Conservation (phyloP, 2,113 vertebrate genomes). For the Campylomormyrus numenius region DNA sequence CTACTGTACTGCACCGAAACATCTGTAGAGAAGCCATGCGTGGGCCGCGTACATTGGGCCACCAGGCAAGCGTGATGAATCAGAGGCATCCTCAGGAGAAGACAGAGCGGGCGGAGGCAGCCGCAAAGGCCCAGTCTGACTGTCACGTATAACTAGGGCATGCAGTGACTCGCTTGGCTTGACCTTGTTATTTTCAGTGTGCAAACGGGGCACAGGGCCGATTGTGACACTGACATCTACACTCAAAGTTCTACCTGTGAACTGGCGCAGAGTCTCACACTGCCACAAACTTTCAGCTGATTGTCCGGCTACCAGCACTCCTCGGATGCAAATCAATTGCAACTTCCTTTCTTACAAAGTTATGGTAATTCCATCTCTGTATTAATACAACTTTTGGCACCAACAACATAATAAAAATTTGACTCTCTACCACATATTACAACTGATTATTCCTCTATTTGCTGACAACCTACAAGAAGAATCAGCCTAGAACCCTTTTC, state of each 20-base stretch:
- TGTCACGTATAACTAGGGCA: neutral
- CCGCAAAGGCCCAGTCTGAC: neutral
- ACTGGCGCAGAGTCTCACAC: neutral
- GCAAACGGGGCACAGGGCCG: neutral
- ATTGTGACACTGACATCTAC: neutral
- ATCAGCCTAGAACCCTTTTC: neutral
- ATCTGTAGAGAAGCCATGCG: constrained; percentile 22
- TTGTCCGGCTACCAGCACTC: neutral
- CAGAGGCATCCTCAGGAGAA: neutral
- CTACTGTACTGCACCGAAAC: neutral
- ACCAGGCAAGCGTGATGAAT: neutral
- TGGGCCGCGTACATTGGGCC: constrained; percentile 9
- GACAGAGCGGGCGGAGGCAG: neutral
- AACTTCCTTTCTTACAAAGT: neutral
- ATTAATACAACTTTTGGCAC: neutral
- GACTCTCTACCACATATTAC: neutral
- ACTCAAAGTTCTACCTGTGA: neutral
- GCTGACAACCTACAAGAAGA: neutral
- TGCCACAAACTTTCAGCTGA: neutral
- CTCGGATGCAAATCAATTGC: neutral
- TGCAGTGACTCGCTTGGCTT: neutral
- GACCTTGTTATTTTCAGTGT: neutral
- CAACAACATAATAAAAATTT: neutral
- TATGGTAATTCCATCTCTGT: neutral
- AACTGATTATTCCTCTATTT: neutral